Base-by-base conservation (phyloP, 1,140 invertebrate species). In the Cyphomyrmex costatus region DNA sequence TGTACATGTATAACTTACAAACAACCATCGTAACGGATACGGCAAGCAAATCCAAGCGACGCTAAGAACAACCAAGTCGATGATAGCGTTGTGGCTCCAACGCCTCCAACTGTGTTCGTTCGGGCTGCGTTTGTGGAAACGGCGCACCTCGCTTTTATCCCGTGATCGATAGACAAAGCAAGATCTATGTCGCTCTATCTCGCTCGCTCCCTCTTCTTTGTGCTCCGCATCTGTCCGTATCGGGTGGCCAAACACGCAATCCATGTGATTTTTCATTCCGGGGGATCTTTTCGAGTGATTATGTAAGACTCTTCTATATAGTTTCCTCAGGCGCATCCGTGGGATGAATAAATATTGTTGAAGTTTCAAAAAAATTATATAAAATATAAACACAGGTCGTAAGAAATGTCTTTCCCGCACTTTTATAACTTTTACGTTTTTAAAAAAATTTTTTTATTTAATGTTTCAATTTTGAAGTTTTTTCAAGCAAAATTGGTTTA, bases 1-100 rank as follows among this genome's bases (percentile, higher is more conserved):
- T 2, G n/a, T 33, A 21, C 63, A 42, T 10, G 30, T 1, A 51
- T 16, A 73, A 89, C 88, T 89, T 70, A 89, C 88, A 86, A 24
- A 49, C 58, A 24, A 86, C 84, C 88, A 89, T 89, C 42, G 56
- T 89, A 51, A 86, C 58, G 56, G 46, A 56, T 7, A 16, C 27
- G 49, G 42, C 16, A 63, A 80, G 36, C 24, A 30, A 68, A 65
- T 3, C 66, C 27, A 65, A 33, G 19, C 51, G 53, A 78, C 49
- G 58, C 68, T n/a, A 85, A 68, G 5, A 46, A 68, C 65, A 68
- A 36, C 21, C 65, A 51, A 78, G 46, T 77, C 30, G 14, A 21
- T 19, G 16, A 68, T 77, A 49, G 56, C 65, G 51, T 53, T 85
- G 19, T 51, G 19, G 36, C 36, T 42, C 36, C 46, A 49, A 49